Percentiles rank a stretch among this genome's conserved stretches.
These are phyloP conservation scores for Dasypolia templi DNA, from an alignment of 2,888 invertebrate genomes.

Conservation along the genomic window DNA sequence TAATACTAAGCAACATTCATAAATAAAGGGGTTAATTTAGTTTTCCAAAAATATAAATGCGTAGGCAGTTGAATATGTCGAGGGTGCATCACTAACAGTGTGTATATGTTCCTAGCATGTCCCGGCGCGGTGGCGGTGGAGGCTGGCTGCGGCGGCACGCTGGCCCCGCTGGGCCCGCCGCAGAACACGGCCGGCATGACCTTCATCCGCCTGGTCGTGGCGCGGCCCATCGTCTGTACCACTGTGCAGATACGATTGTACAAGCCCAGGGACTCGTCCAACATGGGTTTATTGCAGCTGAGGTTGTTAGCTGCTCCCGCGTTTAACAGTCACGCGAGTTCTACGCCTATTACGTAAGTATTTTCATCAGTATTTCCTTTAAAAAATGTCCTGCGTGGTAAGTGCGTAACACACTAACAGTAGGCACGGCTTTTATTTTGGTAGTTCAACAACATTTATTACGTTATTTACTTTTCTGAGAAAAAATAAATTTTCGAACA, in stretches of 20 bases:
- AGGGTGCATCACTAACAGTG: conserved; percentile 38
- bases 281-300: conserved; percentile 97
- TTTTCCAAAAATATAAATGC: not conserved
- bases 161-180: conserved; percentile 96
- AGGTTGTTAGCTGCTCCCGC: conserved; percentile 96
- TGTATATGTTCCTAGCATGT: conserved; percentile 91
- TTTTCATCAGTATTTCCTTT: not conserved
- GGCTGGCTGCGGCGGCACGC: conserved; percentile 94
- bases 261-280: conserved; percentile 97
- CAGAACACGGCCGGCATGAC: conserved; percentile 96
- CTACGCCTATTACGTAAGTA: conserved; percentile 65
- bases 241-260: conserved; percentile 94
- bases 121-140: conserved; percentile 97
- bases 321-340: conserved; percentile 90
- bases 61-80: not conserved
- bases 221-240: conserved; percentile 96
- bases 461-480: no score
- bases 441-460: no score
- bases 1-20: not conserved
- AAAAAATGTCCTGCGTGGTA: no score
- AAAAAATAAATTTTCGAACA: no score
- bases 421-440: no score
- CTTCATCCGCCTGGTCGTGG: conserved; percentile 95
- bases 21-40: not conserved
- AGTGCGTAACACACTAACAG: no score